Evolutionary conservation across 2,113 vertebrate genomes (phyloP).

Genomic region (Agelaius phoeniceus): DNA sequence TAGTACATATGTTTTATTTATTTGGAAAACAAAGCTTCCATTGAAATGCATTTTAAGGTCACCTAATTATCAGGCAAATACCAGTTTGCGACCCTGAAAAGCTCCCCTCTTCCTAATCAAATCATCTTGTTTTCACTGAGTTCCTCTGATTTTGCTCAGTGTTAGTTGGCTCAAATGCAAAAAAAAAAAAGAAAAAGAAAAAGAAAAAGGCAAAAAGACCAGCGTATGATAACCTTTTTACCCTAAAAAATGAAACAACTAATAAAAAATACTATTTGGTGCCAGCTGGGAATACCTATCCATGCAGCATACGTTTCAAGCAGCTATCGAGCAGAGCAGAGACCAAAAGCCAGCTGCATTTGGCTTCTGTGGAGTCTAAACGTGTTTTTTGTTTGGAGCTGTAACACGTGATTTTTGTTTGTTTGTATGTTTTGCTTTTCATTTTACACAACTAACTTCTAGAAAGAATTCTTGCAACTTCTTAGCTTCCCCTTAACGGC

Average conservation of each 20-base stretch:
- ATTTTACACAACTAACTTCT: slow-evolving; percentile 7
- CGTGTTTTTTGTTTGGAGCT: not conserved
- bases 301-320: not conserved
- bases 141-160: not conserved
- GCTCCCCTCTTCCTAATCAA: not conserved
- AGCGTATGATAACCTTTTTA: not conserved
- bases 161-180: not conserved
- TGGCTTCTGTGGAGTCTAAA: not conserved
- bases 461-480: not conserved
- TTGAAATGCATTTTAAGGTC: not conserved
- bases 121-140: not conserved
- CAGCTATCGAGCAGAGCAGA: not conserved
- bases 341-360: not conserved
- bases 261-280: not conserved
- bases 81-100: not conserved
- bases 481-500: not conserved
- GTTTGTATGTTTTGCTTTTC: slow-evolving; percentile 34
- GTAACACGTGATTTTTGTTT: not conserved
- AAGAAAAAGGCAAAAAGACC: not conserved
- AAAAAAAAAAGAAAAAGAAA: no score
- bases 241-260: not conserved
- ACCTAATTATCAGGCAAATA: not conserved
- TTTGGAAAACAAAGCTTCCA: not conserved
- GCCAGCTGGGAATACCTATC: not conserved
- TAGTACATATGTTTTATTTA: not conserved